phyloP scores from a whole-genome alignment of 2,113 vertebrate species.

The Chionomys nivalis region DNA sequence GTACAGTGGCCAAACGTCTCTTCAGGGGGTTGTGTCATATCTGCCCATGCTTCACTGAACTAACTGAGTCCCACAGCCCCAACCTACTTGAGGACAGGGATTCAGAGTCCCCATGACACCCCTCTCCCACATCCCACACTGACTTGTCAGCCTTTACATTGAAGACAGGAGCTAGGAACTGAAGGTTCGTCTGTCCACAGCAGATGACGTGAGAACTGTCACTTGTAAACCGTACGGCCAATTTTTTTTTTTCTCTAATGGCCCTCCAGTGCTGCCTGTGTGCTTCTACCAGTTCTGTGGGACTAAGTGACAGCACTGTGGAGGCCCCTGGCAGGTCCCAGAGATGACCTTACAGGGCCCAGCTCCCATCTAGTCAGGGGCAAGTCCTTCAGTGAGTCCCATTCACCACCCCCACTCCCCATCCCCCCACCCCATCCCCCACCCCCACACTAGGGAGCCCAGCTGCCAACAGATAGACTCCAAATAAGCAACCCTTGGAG shows the following conservation, averaged over 20 bases:
- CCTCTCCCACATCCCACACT: background rate
- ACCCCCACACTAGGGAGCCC: background rate
- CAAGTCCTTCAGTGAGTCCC: too few species aligned
- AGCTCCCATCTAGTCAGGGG: background rate
- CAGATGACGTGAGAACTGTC: background rate
- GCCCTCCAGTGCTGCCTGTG: fast-evolving
- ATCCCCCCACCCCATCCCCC: fast-evolving
- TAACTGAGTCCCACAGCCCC: background rate
- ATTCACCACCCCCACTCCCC: background rate
- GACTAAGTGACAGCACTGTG: too few species aligned
- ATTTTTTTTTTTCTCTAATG: background rate
- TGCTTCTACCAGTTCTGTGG: background rate
- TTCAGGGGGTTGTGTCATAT: background rate
- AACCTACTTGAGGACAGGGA: background rate
- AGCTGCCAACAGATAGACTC: background rate
- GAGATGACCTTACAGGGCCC: fast-evolving
- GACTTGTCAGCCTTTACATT: background rate
- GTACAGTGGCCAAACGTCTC: background rate
- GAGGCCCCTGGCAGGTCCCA: too few species aligned
- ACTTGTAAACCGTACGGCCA: background rate
- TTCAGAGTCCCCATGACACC: fast-evolving
- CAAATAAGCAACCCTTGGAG: background rate
- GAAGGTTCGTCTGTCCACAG: background rate
- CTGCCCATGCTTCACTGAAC: background rate
- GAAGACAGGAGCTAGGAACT: background rate